These are phyloP conservation scores for Isurus oxyrinchus DNA, from an alignment of 2,113 vertebrate species.

Conservation along the genomic window DNA sequence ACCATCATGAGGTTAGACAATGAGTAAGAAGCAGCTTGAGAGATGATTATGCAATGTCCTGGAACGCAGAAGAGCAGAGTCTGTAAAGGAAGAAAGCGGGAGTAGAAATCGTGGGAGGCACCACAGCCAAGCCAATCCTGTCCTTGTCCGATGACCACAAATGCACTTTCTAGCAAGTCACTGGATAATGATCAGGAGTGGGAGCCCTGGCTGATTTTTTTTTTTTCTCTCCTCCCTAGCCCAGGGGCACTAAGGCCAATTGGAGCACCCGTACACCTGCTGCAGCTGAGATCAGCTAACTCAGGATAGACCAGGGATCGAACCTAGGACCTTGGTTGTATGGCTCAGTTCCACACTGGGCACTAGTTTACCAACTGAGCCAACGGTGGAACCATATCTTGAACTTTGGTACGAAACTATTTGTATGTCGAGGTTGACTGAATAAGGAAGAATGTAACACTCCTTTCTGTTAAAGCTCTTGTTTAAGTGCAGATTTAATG, in stretches of 20 bases:
- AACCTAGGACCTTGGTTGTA: slow-evolving; percentile 1
- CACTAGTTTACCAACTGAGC: neutral
- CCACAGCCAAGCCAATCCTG: slow-evolving; percentile 20
- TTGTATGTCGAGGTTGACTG: slow-evolving; percentile 1
- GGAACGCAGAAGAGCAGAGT: neutral
- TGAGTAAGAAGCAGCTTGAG: neutral
- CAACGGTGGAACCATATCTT: slow-evolving; percentile 25
- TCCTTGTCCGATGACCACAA: slow-evolving; percentile 27
- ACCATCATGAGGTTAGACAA: neutral
- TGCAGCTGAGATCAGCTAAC: slow-evolving; percentile 12
- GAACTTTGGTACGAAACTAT: slow-evolving; percentile 20
- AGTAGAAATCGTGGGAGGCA: neutral
- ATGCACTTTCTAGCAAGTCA: slow-evolving; percentile 9
- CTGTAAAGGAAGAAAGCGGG: neutral
- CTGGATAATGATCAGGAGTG: slow-evolving; percentile 33
- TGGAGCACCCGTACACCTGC: slow-evolving; percentile 3
- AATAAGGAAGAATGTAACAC: slow-evolving; percentile 8
- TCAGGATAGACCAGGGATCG: slow-evolving; percentile 25
- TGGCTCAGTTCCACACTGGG: neutral
- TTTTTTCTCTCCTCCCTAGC: slow-evolving; percentile 15
- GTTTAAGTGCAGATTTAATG: neutral
- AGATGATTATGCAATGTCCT: neutral
- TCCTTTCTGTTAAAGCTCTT: neutral
- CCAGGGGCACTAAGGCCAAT: slow-evolving; percentile 1
- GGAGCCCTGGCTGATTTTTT: neutral